Percentiles rank a stretch among this genome's conserved stretches.
Evolutionary conservation across 2,888 invertebrate genomes (phyloP).

Genomic region (Eristalis arbustorum): DNA sequence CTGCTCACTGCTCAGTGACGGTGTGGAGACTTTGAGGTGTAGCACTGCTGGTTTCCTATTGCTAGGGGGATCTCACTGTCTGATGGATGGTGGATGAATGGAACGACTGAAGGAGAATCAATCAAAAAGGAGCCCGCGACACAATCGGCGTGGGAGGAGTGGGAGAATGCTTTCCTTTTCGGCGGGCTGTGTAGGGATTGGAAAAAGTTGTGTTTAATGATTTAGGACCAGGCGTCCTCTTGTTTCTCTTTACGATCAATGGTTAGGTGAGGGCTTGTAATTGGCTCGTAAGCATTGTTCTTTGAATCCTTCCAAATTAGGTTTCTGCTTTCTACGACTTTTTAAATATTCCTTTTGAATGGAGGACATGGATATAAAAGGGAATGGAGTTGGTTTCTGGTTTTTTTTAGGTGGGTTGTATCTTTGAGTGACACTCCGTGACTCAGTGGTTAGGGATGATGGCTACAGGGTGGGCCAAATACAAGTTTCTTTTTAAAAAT

Average conservation of each 20-base stretch:
- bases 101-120: slow-evolving; percentile 50
- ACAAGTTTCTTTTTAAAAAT: too few species aligned
- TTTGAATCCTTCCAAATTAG: background rate
- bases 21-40: slow-evolving; percentile 32
- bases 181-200: background rate
- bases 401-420: too few species aligned
- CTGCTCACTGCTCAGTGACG: slow-evolving; percentile 28
- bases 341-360: too few species aligned
- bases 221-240: background rate
- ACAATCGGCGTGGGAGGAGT: slow-evolving; percentile 19
- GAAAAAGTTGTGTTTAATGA: background rate
- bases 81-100: slow-evolving; percentile 34
- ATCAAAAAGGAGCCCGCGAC: slow-evolving; percentile 36
- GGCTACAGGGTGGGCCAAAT: too few species aligned
- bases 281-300: background rate
- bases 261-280: background rate
- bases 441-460: too few species aligned
- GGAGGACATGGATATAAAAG: too few species aligned
- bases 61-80: slow-evolving; percentile 4
- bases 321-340: too few species aligned
- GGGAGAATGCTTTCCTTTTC: background rate
- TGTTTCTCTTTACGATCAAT: background rate
- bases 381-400: too few species aligned
- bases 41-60: slow-evolving; percentile 7
- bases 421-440: too few species aligned